Evolutionary conservation across 2,888 invertebrate species (phyloP).

Genomic region (Gryllus longicercus): DNA sequence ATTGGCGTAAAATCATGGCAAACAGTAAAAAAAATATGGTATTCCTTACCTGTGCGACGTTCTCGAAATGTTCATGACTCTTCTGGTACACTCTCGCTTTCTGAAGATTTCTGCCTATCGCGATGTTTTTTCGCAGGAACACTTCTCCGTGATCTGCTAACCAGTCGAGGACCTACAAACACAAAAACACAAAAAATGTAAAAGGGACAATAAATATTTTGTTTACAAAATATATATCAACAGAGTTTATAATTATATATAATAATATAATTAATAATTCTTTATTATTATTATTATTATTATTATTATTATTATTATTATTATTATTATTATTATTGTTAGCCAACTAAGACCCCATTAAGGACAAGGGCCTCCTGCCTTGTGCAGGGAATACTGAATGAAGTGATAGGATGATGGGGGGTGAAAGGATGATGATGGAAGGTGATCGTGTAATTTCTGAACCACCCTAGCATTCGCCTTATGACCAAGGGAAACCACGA

Average conservation of each 20-base stretch:
- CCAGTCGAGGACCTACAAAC: constrained; percentile 84
- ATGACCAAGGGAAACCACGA: no score
- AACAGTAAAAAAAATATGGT: constrained; percentile 4
- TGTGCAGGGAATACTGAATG: no score
- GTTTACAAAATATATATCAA: background rate
- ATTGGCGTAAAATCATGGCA: background rate
- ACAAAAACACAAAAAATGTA: constrained; percentile 39
- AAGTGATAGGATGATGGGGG: no score
- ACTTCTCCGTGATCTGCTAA: constrained; percentile 95
- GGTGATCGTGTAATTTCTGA: no score
- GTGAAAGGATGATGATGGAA: no score
- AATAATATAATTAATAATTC: background rate
- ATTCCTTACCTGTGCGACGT: constrained; percentile 81
- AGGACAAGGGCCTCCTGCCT: no score
- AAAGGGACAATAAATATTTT: background rate
- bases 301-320: background rate
- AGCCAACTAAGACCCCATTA: no score
- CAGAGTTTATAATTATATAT: background rate
- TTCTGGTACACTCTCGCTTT: constrained; percentile 95
- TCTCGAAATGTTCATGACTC: constrained; percentile 98
- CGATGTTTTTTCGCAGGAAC: constrained; percentile 94
- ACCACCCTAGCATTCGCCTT: no score
- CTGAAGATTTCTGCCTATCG: constrained; percentile 90
- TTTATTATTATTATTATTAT: background rate
- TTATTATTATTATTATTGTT: background rate